A percentile compares a stretch with the other conserved stretches of the same genome.
phyloP scores from a whole-genome alignment of 2,113 vertebrate species.

The Pterophyllum scalare region DNA sequence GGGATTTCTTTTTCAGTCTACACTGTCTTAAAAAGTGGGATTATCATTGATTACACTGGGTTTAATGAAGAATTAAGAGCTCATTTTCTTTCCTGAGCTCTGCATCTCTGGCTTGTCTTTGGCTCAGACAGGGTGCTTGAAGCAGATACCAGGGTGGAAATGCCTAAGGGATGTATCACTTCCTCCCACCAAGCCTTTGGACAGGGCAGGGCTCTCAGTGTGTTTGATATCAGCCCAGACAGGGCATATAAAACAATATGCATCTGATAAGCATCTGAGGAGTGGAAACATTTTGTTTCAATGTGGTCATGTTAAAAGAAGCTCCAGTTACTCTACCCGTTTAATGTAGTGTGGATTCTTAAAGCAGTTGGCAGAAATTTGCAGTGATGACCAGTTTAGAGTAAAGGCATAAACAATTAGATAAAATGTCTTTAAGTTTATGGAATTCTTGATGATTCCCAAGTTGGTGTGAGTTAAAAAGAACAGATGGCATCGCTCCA shows the following conservation, averaged over 20 bases:
- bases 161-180: conserved; percentile 73
- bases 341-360: neutral
- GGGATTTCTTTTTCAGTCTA: neutral
- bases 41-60: neutral
- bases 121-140: conserved; percentile 17
- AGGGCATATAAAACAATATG: conserved; percentile 38
- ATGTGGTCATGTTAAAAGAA: neutral
- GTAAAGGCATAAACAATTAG: neutral
- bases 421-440: conserved; percentile 22
- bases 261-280: conserved; percentile 26
- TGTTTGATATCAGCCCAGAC: conserved; percentile 49
- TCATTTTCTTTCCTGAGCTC: neutral
- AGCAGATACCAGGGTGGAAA: conserved; percentile 71
- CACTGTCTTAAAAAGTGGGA: neutral
- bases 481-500: conserved; percentile 24
- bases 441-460: conserved; percentile 13
- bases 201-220: conserved; percentile 51
- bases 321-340: neutral
- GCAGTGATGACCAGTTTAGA: conserved; percentile 5
- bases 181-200: conserved; percentile 64
- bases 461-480: conserved; percentile 28
- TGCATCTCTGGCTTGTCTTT: neutral
- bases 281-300: conserved; percentile 33
- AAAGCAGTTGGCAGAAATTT: neutral
- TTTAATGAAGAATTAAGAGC: conserved; percentile 4